These are phyloP conservation scores for Stenodema calcarata DNA, from an alignment of 2,888 invertebrate species.

Conservation along the genomic window DNA sequence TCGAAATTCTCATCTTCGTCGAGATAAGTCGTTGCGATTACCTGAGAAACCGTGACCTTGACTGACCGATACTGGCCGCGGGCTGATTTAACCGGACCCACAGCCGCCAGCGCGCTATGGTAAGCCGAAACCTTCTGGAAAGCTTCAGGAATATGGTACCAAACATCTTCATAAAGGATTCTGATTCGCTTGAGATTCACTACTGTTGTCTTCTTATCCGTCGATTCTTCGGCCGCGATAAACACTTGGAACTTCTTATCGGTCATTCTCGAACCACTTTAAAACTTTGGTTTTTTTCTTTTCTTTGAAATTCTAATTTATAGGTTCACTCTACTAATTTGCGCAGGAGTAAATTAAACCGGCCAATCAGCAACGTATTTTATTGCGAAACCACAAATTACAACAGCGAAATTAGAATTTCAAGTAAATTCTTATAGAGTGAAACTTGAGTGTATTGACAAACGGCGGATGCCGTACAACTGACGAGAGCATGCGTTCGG, in stretches of 20 bases:
- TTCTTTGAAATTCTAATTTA: neutral
- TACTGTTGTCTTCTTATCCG: conserved; percentile 24
- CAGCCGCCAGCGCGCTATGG: conserved; percentile 22
- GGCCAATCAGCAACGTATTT: too few species aligned
- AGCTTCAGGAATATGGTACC: conserved; percentile 20
- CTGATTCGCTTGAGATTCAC: conserved; percentile 22
- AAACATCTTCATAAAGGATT: conserved; percentile 8
- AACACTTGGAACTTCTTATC: neutral
- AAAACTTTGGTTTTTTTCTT: neutral
- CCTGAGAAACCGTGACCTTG: conserved; percentile 24
- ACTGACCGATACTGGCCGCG: conserved; percentile 27
- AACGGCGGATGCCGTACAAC: too few species aligned
- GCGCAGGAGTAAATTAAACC: too few species aligned
- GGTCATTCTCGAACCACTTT: conserved; percentile 22
- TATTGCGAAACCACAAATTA: too few species aligned
- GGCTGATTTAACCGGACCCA: conserved; percentile 29
- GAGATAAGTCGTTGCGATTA: conserved; percentile 23
- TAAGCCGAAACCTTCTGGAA: neutral
- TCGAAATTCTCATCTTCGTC: conserved; percentile 34
- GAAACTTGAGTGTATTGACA: too few species aligned
- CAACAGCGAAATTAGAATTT: too few species aligned
- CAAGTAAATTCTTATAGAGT: too few species aligned
- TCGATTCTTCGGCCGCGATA: conserved; percentile 9
- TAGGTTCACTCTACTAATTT: too few species aligned
- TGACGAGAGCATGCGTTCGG: too few species aligned